Base-by-base conservation (phyloP, 2,113 vertebrate genomes). In the Amblyornis subalaris region DNA sequence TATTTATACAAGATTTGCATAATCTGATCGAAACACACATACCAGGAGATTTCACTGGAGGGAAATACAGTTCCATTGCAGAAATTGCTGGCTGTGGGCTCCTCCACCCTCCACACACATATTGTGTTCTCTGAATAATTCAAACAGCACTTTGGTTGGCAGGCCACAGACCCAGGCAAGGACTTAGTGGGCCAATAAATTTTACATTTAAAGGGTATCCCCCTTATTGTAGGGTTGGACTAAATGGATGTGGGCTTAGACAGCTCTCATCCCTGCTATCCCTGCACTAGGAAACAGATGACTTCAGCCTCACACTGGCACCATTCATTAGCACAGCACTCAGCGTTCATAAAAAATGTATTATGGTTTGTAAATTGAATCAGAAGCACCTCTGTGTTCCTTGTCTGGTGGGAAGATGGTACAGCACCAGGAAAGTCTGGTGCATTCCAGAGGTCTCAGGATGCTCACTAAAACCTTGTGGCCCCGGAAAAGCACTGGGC, bases 251-350 rank as follows among this genome's bases (percentile, higher is more conserved):
- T 54, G 73, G 70, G 77, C 69, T 84, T 15, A 70, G 54, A 29
- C 5, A 2, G 54, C 55, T 80, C 79, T 53, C 76, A 86, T 61
- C 80, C 53, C 45, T 71, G 70, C 78, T 40, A 26, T 31, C 79
- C 73, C 78, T 53, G 83, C 75, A 29, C 50, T 4, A n/a, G 64
- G 54, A 61, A 93, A 80, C 45, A 70, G 69, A 93, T 73, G 51
- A 90, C 50, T 92, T 80, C 91, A 95, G 84, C 89, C 91, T 88
- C 85, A 76, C 40, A 15, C 84, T 60, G 78, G 88, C 85, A 93
- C 85, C 94, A 69, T 62, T 95, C 86, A 84, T 89, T 86, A 95
- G 89, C 85, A 53, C 79, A 88, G 89, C 86, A 86, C 87, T 95
- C 93, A 83, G 72, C 60, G 31, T 51, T 50, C 88, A 80, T 95